These are phyloP conservation scores for Gambelia wislizenii DNA, from an alignment of 2,797 vertebrate genomes.

Conservation along the genomic window DNA sequence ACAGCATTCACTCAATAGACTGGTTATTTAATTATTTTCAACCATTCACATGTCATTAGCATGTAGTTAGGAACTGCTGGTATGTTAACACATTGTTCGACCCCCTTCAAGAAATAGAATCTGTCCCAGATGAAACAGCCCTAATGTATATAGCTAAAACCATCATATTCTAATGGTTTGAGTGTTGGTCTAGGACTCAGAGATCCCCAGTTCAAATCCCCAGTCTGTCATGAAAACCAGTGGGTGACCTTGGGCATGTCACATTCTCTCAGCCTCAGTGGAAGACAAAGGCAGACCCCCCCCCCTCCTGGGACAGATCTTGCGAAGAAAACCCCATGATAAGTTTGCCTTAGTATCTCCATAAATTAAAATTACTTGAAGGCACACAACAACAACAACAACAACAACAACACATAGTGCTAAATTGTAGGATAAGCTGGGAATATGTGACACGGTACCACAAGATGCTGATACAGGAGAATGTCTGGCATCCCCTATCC, in stretches of 20 bases:
- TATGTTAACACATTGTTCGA: not conserved
- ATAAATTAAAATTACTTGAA: not conserved
- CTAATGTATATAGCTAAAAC: no score
- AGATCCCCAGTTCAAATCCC: no score
- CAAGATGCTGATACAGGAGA: not conserved
- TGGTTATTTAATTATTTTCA: not conserved
- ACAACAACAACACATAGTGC: not conserved
- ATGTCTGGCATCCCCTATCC: not conserved
- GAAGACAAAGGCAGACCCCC: no score
- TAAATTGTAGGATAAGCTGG: not conserved
- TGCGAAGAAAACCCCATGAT: no score
- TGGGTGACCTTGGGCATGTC: no score
- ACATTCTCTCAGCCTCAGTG: no score
- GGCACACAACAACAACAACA: no score
- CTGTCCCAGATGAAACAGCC: not conserved
- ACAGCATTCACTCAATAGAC: not conserved
- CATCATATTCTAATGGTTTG: no score
- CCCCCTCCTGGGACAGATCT: no score
- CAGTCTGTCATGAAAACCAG: no score
- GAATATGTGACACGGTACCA: not conserved
- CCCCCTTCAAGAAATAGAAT: not conserved
- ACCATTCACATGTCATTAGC: not conserved
- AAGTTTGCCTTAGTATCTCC: no score
- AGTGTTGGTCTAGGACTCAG: no score
- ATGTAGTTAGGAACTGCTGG: not conserved